phyloP scores from a whole-genome alignment of 2,888 invertebrate genomes.

The Dolichomitus sp. region DNA sequence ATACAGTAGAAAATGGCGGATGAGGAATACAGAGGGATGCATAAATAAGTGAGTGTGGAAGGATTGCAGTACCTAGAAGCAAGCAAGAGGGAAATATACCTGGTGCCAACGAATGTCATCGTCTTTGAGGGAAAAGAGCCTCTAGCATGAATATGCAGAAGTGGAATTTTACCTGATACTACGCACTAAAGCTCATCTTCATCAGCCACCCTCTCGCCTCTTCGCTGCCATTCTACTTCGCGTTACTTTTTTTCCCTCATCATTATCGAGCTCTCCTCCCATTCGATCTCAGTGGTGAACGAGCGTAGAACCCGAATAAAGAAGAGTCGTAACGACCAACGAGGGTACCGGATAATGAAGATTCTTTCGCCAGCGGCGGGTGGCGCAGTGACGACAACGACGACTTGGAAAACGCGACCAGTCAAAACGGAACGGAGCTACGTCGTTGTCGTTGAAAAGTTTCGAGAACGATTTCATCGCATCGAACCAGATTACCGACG shows the following conservation, averaged over 20 bases:
- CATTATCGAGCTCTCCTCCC: conserved; percentile 65
- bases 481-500: conserved; percentile 29
- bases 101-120: conserved; percentile 49
- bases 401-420: conserved; percentile 61
- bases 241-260: conserved; percentile 63
- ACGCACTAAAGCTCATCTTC: conserved; percentile 44
- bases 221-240: conserved; percentile 39
- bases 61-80: no score
- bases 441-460: conserved; percentile 26
- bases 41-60: no score
- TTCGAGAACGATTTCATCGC: conserved; percentile 41
- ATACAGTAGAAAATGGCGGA: no score
- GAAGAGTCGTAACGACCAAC: conserved; percentile 70
- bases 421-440: conserved; percentile 48
- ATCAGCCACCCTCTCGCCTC: conserved; percentile 19
- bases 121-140: conserved; percentile 45
- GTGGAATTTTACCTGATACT: conserved; percentile 57
- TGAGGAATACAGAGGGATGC: no score
- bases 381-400: conserved; percentile 35
- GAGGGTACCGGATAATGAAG: conserved; percentile 69
- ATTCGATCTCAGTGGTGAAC: conserved; percentile 63
- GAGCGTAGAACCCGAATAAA: conserved; percentile 66
- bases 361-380: conserved; percentile 64
- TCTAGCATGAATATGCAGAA: conserved; percentile 55
- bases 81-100: conserved; percentile 50